Conservation (phyloP, 1,140 invertebrate species). For the Phortica variegata region DNA sequence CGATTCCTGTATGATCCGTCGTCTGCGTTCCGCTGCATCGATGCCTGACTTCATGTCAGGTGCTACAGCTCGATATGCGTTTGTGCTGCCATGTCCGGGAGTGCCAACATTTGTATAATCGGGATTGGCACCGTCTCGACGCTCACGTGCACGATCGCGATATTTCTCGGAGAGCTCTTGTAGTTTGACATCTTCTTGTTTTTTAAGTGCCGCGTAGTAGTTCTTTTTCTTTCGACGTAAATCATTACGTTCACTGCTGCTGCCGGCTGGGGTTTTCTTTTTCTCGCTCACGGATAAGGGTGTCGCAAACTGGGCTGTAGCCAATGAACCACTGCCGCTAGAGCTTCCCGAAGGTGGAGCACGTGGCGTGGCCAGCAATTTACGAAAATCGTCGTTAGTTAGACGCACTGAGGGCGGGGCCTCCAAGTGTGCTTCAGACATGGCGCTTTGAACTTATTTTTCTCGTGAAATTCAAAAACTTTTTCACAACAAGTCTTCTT, state of each 20-base stretch:
- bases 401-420: conserved; percentile 68
- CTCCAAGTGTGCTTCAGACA: conserved; percentile 45
- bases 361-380: conserved; percentile 91
- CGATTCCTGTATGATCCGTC: conserved; percentile 97
- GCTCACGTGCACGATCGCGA: conserved; percentile 88
- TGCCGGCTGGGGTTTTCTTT: conserved; percentile 53
- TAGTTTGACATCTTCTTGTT: conserved; percentile 94
- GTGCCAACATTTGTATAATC: conserved; percentile 84
- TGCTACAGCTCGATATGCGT: conserved; percentile 91
- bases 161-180: conserved; percentile 95
- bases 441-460: no score
- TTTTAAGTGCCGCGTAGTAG: conserved; percentile 92
- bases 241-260: conserved; percentile 66
- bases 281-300: conserved; percentile 58
- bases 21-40: conserved; percentile 92
- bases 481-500: no score
- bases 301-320: conserved; percentile 46
- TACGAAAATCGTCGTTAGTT: conserved; percentile 96
- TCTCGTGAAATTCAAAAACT: no score
- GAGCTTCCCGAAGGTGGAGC: conserved; percentile 58
- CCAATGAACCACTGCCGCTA: conserved; percentile 59
- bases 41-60: conserved; percentile 91
- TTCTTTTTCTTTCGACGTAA: conserved; percentile 81
- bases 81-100: conserved; percentile 61
- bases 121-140: conserved; percentile 82